Evolutionary conservation across 2,797 vertebrate genomes (phyloP), one percentile per base, ranked within the genome.

Genomic region (Oryzias sinensis): DNA sequence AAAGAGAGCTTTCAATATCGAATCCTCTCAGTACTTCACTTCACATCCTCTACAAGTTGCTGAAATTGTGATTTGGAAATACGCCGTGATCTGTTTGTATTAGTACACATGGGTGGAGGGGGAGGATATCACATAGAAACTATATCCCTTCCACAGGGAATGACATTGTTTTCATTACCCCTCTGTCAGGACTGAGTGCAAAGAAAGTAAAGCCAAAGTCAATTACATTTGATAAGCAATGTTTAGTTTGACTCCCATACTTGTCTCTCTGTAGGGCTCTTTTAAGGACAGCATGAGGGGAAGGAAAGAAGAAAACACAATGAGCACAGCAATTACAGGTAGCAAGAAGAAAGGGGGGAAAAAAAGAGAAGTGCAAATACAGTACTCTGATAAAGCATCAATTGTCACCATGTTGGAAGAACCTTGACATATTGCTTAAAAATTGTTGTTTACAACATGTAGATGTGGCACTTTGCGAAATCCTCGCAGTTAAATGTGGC

Each of bases 191-290:
- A 84, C 46, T 49, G 74, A 85, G 93, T 93, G 92, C 92, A 92
- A 95, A 92, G 92, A 94, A 95, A 94, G 93, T 93, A 93, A 89
- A 97, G 94, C 94, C 93, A 92, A 95, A 95, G 94, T 94, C 93
- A 97, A 98, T 99, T 99, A 99, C 97, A 99, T 99, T 99, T 99
- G 97, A 95, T 99, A 97, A 94, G 97, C 96, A 98, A 98, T 97
- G 95, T 99, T 98, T 98, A 98, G 95, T 95, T 97, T 99, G 97
- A 99, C 96, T 97, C 96, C 97, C 97, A 98, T 99, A 98, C 96
- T 99, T 97, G 97, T 99, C 96, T 99, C 97, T 97, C 96, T 98
- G 97, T 98, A 98, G 95, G 96, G 95, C 94, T 97, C 97, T 93
- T 91, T 97, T 93, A 92, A 93, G 94, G 95, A 97, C 95, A 96